Base-by-base conservation (phyloP, 2,113 vertebrate species). In the Pipra filicauda region DNA sequence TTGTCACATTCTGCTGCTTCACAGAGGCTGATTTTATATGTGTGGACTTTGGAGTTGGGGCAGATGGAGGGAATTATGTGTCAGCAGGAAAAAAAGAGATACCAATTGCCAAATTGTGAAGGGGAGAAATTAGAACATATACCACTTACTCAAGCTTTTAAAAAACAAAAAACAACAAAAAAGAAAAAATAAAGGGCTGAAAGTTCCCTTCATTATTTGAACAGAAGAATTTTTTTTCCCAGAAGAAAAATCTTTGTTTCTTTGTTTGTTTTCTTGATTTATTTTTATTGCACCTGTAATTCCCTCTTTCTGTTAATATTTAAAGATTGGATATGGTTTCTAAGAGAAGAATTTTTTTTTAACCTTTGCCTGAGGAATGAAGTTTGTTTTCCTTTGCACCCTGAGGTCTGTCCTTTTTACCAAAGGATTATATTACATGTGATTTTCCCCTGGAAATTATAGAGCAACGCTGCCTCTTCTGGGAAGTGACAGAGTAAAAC, bases 51-150 rank as follows among this genome's bases (percentile, higher is more conserved):
- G 77, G 93, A 93, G 37, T 11, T 59, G 54, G 64, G 71, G 74
- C 33, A 94, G 58, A 69, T 15, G 6, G 52, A 85, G 46, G 66
- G 77, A 92, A 83, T 97, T 88, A 85, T 12, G 39, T 2, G 19
- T 31, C 31, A 49, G 26, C 27, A 83, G 82, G 48, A 31, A 62
- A 71, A 62, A 71, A n/a, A 31, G 8, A 67, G 43, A 76, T 87
- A 69, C 37, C 13, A 27, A 61, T 78, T 22, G 2, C 71, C 72
- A 84, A 44, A n/a, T 12, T 65, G n/a, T 37, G 72, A 85, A 80
- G 15, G 51, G 85, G 65, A 93, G 93, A 88, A 97, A 95, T 88
- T 43, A 27, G 57, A 74, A 49, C 28, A 66, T 85, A 77, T 76
- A 88, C 21, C 65, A 35, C 46, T 94, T 52, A n/a, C 24, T 76